Percentiles rank a stretch among this genome's conserved stretches.
These are phyloP conservation scores for Cistogaster globosa DNA, from an alignment of 2,888 invertebrate species.

Conservation along the genomic window DNA sequence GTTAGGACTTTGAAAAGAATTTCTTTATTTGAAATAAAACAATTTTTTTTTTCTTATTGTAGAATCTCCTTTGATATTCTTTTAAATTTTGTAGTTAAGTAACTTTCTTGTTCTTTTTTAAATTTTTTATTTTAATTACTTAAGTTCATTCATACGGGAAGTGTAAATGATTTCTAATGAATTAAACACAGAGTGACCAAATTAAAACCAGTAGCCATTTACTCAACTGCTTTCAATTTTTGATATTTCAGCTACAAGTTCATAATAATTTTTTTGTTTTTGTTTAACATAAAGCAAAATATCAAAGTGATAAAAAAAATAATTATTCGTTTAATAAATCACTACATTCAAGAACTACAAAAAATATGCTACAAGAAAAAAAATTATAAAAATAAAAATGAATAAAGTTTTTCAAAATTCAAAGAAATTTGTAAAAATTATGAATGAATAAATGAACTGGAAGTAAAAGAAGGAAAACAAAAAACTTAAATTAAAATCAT, in stretches of 20 bases:
- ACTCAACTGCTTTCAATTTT: slow-evolving; percentile 25
- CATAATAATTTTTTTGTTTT: slow-evolving; percentile 2
- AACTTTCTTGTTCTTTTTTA: neutral
- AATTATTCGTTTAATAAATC: slow-evolving; percentile 66
- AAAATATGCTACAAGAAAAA: slow-evolving; percentile 33
- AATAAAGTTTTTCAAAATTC: slow-evolving; percentile 59
- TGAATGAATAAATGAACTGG: slow-evolving; percentile 66
- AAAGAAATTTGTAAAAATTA: slow-evolving; percentile 70
- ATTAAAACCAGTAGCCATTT: slow-evolving; percentile 62
- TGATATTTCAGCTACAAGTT: slow-evolving; percentile 14
- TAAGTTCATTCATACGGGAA: slow-evolving; percentile 72
- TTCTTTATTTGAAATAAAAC: too few relatives aligned
- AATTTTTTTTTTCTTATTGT: too few relatives aligned
- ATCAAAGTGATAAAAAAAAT: slow-evolving; percentile 52
- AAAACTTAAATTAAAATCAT: slow-evolving; percentile 14
- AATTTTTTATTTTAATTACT: slow-evolving; percentile 17
- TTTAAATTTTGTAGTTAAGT: slow-evolving; percentile 7
- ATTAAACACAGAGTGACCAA: slow-evolving; percentile 57
- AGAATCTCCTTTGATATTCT: too few relatives aligned
- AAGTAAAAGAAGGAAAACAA: slow-evolving; percentile 6
- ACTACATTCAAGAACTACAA: slow-evolving; percentile 55
- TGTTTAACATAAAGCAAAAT: slow-evolving; percentile 26
- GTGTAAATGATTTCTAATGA: slow-evolving; percentile 71
- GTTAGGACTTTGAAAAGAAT: too few relatives aligned
- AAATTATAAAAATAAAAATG: slow-evolving; percentile 43